These are phyloP conservation scores for Oncopodura yosiiana DNA, from an alignment of 1,140 invertebrate genomes.

Conservation along the genomic window DNA sequence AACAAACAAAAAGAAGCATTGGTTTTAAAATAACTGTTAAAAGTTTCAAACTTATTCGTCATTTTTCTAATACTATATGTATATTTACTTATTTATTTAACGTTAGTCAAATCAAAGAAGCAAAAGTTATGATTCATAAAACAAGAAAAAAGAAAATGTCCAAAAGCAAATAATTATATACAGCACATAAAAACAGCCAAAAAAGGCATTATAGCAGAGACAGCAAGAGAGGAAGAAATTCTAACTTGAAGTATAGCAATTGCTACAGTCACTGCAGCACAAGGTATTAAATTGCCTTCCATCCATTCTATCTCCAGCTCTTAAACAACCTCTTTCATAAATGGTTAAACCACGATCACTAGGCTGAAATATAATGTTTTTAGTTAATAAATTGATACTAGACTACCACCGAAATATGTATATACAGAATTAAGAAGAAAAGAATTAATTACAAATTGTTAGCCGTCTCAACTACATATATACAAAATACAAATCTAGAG, in stretches of 20 bases:
- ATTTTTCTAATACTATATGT: not conserved
- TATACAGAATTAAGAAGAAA: no score
- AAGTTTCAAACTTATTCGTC: no score
- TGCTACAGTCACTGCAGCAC: slow-evolving; percentile 69
- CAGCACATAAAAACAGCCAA: not conserved
- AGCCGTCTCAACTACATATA: no score
- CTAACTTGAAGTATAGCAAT: slow-evolving; percentile 74
- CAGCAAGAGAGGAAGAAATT: not conserved
- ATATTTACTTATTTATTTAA: not conserved
- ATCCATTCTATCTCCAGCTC: slow-evolving; percentile 89
- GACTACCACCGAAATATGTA: no score
- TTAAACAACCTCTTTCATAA: slow-evolving; percentile 85
- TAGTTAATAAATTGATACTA: no score
- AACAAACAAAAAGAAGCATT: slow-evolving; percentile 11
- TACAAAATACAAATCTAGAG: no score
- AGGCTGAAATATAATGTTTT: slow-evolving; percentile 49
- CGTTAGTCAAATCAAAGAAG: not conserved
- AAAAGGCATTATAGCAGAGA: not conserved
- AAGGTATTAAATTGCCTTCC: slow-evolving; percentile 77
- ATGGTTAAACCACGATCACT: slow-evolving; percentile 66
- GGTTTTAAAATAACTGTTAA: not conserved
- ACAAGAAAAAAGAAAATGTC: no score
- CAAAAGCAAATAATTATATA: not conserved
- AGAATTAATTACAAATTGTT: no score
- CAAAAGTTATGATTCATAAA: not conserved